Evolutionary conservation across 1,140 invertebrate species (phyloP), one percentile per base, ranked within the genome.

Genomic region (Apocrypta bakeri): DNA sequence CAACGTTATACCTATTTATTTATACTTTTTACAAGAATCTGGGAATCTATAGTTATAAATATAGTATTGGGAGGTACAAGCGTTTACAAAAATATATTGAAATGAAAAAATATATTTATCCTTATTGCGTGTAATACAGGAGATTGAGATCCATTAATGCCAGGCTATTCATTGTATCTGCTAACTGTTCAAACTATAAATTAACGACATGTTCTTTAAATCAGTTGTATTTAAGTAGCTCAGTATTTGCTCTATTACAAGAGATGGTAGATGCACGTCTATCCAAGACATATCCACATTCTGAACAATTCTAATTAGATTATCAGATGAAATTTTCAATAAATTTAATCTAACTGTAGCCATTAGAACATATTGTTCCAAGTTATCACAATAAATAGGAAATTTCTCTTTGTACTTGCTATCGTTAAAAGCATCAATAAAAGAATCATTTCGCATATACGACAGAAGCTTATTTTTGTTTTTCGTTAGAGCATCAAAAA

Each of bases 151-250:
- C n/a, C 4, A 48, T 56, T 21, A 56, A 21, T 17, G 17, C 21
- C 21, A 56, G 48, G n/a, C 21, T 56, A 48, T 48, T 48, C 42
- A 48, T 56, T 6, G 4, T 17, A 17, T 17, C 48, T 56, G 27
- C 25, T 66, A 66, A 17, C 27, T 66, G n/a, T 29, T 21, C 9
- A 29, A 66, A 17, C 24, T 66, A 66, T 66, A 66, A 29, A 66
- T 17, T 31, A 27, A n/a, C 14, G 71, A 73, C 73, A 75, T 61
- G n/a, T 61, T 56, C 4, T 31, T 29, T n/a, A 75, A 61, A 75
- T 75, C 73, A 29, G 14, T 61, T 25, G 21, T 61, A 61, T 75
- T 75, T 17, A 75, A 31, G 27, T 75, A 75, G 21, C 56, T 75
- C 21, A 75, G 63, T 21, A 75, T 61, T 21, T 61, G 56, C 17